These are phyloP conservation scores for Meriones psammophilus DNA, from an alignment of 2,797 vertebrate species.

Conservation along the genomic window DNA sequence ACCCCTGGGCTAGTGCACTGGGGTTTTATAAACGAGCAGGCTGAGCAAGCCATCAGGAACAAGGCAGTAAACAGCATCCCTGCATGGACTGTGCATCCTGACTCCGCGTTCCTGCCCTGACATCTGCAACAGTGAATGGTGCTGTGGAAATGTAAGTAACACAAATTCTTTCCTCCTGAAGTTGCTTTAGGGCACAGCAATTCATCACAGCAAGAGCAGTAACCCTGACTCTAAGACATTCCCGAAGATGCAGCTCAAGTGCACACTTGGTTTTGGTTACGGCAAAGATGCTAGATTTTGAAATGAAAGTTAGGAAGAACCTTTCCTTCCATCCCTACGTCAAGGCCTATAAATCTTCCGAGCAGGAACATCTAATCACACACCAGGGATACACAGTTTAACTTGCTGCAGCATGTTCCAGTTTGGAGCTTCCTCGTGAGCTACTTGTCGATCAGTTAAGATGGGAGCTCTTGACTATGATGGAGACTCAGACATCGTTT, in stretches of 20 bases:
- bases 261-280: background rate
- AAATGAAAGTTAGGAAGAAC: background rate
- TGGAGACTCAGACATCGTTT: background rate
- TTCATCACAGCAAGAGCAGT: background rate
- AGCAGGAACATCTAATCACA: constrained; percentile 24
- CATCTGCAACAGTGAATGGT: background rate
- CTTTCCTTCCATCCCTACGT: background rate
- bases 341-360: background rate
- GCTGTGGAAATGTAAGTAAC: background rate
- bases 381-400: background rate
- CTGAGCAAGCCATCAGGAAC: background rate
- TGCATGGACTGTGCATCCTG: background rate
- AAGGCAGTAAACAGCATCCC: background rate
- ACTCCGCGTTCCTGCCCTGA: too few species aligned
- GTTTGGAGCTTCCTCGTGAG: background rate
- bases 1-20: background rate
- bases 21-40: background rate
- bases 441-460: background rate
- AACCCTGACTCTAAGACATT: background rate
- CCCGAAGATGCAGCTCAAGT: background rate
- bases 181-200: too few species aligned
- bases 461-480: constrained; percentile 8
- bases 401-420: background rate
- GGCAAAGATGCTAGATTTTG: background rate
- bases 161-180: background rate